A percentile compares a stretch with the other conserved stretches of the same genome.
Conservation (phyloP, 1,140 invertebrate species). For the Drosophila tropicalis region DNA sequence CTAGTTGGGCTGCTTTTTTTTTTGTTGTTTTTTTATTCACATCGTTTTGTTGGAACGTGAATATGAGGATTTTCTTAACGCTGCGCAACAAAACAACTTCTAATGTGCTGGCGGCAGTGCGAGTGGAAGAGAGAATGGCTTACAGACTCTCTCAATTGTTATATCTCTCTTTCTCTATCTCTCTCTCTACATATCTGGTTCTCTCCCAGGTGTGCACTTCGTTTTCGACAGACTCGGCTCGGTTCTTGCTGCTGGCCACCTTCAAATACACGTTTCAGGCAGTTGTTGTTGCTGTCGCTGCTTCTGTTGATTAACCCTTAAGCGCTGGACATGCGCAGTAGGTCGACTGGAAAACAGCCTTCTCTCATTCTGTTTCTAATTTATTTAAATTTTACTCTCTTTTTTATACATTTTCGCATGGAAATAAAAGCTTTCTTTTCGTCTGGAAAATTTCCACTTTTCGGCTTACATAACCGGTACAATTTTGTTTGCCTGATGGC, state of each 20-base stretch:
- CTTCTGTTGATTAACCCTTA: constrained; percentile 37
- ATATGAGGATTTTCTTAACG: constrained; percentile 4
- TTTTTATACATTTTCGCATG: constrained; percentile 38
- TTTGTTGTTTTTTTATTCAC: constrained; percentile 29
- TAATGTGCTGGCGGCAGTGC: constrained; percentile 9
- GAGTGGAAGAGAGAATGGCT: constrained; percentile 9
- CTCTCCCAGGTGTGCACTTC: constrained; percentile 41
- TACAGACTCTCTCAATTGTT: constrained; percentile 2
- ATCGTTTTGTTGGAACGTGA: constrained; percentile 17
- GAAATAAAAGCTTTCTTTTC: constrained; percentile 61
- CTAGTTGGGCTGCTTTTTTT: constrained; percentile 27
- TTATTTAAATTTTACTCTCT: not conserved
- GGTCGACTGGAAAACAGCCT: constrained; percentile 4
- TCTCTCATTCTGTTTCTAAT: not conserved
- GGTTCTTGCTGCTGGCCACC: not conserved
- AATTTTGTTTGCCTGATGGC: constrained; percentile 19
- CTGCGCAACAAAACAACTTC: constrained; percentile 21
- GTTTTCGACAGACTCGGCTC: not conserved
- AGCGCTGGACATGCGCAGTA: constrained; percentile 43
- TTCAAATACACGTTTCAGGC: constrained; percentile 21
- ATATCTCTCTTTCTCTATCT: not conserved
- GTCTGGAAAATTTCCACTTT: constrained; percentile 71
- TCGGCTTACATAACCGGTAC: constrained; percentile 76
- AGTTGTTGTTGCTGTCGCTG: constrained; percentile 17
- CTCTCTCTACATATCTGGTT: not conserved